Evolutionary conservation across 2,888 invertebrate genomes (phyloP), one percentile per base, ranked within the genome.

Genomic region (Nezara viridula): DNA sequence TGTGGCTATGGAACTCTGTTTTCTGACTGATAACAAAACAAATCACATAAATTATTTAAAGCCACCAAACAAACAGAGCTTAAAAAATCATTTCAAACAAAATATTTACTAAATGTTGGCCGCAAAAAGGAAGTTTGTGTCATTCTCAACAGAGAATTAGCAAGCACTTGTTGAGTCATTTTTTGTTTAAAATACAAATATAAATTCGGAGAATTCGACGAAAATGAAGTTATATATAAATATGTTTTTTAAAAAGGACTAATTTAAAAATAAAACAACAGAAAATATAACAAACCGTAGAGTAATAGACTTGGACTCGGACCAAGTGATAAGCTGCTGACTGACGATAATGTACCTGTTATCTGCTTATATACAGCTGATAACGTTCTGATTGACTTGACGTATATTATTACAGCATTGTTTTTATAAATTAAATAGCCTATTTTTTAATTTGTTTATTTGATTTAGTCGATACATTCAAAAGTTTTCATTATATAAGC

Each of bases 1-100:
- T n/a, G 44, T 66, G 7, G 88, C 89, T 73, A 89, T 24, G n/a
- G 86, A 86, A 81, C 81, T 81, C 81, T n/a, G 81, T 81, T 44
- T 9, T 81, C 44, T 81, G 1, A 81, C 81, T 81, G 40, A 0
- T 19, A 21, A 37, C 66, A 73, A 3, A 44, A 81, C 9, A 44
- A 24, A n/a, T 14, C 1, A 44, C 3, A 40, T 44, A 60, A 27
- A 27, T 27, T 12, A 60, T 60, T 52, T 1, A 40, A 40, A 77
- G 21, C 44, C 0, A 19, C 6, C 2, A 44, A n/a, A n/a, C n/a
- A n/a, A 5, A 81, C 0, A 47, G 7, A 44, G n/a, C 21, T n/a
- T n/a, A 5, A 44, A 85, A 66, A 47, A 37, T 27, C n/a, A 47
- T 10, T 47, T n/a, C 3, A 16, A n/a, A 44, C 24, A 47, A 81